Conservation (phyloP, 2,797 vertebrate species). For the Dallia pectoralis region DNA sequence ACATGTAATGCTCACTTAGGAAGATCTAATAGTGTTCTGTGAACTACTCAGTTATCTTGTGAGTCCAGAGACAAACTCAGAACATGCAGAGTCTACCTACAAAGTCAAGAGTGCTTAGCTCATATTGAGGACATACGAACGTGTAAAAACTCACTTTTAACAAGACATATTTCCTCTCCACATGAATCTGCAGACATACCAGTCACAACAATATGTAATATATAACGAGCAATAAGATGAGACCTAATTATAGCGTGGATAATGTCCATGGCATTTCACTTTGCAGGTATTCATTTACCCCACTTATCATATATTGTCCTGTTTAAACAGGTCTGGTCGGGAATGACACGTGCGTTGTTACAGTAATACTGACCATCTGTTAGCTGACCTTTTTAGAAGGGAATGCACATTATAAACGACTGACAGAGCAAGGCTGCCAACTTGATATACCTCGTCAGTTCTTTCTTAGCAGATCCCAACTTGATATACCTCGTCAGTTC, state of each 20-base stretch:
- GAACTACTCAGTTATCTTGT: constrained; percentile 62
- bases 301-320: constrained; percentile 44
- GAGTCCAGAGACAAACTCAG: constrained; percentile 56
- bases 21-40: constrained; percentile 26
- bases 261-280: constrained; percentile 45
- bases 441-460: too few species aligned
- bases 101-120: constrained; percentile 69
- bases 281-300: constrained; percentile 38
- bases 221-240: constrained; percentile 11
- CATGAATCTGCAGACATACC: constrained; percentile 78
- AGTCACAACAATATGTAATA: constrained; percentile 65
- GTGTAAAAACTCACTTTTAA: constrained; percentile 74
- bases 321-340: constrained; percentile 41
- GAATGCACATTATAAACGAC: constrained; percentile 50
- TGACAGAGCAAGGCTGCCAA: constrained; percentile 49
- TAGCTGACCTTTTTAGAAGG: constrained; percentile 45
- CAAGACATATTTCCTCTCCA: constrained; percentile 73
- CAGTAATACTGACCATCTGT: constrained; percentile 60
- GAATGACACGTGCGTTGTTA: constrained; percentile 44
- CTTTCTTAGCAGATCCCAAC: background rate
- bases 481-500: too few species aligned
- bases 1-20: constrained; percentile 26
- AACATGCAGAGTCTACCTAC: constrained; percentile 77
- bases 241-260: constrained; percentile 9
- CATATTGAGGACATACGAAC: constrained; percentile 56